A percentile compares a stretch with the other conserved stretches of the same genome.
Evolutionary conservation across 2,888 invertebrate species (phyloP).

Genomic region (Deroplatys truncata): DNA sequence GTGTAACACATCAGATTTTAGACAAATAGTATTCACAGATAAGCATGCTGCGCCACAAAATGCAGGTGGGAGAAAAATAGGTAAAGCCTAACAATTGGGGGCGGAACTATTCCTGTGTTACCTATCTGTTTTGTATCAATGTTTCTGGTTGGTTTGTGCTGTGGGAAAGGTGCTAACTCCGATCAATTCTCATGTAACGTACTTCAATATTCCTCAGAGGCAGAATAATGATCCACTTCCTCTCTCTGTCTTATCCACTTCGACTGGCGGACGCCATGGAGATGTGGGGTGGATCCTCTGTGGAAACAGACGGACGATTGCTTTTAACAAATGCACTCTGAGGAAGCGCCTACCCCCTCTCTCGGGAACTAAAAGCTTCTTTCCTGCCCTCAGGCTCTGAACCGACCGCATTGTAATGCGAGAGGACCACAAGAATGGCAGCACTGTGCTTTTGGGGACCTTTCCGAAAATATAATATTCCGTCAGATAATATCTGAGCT

Average conservation of each 20-base stretch:
- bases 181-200: too few relatives aligned
- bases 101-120: too few relatives aligned
- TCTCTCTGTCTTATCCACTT: neutral
- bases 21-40: too few relatives aligned
- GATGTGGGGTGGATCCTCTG: neutral
- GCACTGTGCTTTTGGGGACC: neutral
- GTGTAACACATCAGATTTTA: too few relatives aligned
- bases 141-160: too few relatives aligned
- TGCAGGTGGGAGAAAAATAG: too few relatives aligned
- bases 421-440: neutral
- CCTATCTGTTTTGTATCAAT: too few relatives aligned
- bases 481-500: too few relatives aligned
- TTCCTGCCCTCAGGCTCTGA: neutral
- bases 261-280: neutral
- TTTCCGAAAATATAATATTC: too few relatives aligned
- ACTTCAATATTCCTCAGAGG: neutral
- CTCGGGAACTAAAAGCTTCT: neutral
- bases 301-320: neutral
- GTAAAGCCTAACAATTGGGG: too few relatives aligned
- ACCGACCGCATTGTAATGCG: neutral
- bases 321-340: neutral
- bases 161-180: too few relatives aligned
- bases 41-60: too few relatives aligned
- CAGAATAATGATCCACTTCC: neutral
- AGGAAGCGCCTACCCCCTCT: neutral